Conservation (phyloP, 2,797 vertebrate species). For the Champsocephalus gunnari region DNA sequence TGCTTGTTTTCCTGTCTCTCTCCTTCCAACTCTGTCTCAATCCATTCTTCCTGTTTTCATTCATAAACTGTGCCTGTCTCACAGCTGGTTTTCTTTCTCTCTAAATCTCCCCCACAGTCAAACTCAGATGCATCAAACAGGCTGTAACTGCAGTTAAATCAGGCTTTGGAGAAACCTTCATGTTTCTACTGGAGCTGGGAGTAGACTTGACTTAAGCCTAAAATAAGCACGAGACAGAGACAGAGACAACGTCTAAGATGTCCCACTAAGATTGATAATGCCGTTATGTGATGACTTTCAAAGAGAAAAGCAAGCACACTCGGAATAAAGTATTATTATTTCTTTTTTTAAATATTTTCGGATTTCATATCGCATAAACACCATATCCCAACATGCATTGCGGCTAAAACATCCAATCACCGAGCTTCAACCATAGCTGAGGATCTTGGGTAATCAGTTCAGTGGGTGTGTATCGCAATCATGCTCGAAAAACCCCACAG, state of each 20-base stretch:
- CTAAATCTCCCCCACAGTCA: constrained; percentile 36
- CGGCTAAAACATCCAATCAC: too few species aligned
- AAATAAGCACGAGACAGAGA: constrained; percentile 13
- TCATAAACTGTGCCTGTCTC: constrained; percentile 64
- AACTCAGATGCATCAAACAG: constrained; percentile 41
- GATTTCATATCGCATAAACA: too few species aligned
- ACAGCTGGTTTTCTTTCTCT: constrained; percentile 70
- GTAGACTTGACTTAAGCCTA: not conserved
- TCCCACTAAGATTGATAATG: not conserved
- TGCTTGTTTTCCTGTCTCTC: constrained; percentile 70
- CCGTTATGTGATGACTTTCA: too few species aligned
- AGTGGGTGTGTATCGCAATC: too few species aligned
- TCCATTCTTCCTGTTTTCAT: constrained; percentile 80
- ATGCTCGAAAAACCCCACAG: too few species aligned
- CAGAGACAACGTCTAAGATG: not conserved
- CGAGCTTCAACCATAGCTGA: too few species aligned
- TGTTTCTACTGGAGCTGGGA: not conserved
- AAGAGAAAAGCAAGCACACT: too few species aligned
- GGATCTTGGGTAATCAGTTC: too few species aligned
- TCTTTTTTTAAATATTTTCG: too few species aligned
- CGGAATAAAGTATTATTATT: too few species aligned
- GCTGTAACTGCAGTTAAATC: constrained; percentile 19
- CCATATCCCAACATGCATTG: too few species aligned
- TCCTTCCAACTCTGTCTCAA: constrained; percentile 59
- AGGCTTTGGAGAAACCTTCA: constrained; percentile 13